Evolutionary conservation across 2,113 vertebrate genomes (phyloP), one percentile per base, ranked within the genome.

Genomic region (Nettapus auritus): DNA sequence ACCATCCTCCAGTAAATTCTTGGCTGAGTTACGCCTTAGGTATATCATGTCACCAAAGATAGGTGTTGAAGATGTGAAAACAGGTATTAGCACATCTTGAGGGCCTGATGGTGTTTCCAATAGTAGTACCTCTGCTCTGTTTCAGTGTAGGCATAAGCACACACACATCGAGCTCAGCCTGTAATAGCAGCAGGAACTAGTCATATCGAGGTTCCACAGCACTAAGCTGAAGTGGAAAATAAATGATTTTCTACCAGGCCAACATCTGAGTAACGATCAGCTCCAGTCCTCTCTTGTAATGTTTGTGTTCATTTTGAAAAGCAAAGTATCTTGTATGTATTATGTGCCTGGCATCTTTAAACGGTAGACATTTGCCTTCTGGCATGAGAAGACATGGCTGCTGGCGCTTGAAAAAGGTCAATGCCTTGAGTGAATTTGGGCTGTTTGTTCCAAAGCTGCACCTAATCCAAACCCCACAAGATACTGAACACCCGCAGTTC

Each of bases 101-200:
- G 29, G 42, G 14, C 22, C 26, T 56, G 26, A 20, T 36, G 5
- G 1, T 38, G 79, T 92, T 82, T 33, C 63, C 59, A 83, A 26
- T 48, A 48, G 46, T n/a, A 21, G 3, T 63, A 52, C 31, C 19
- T 73, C 38, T 38, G 25, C 48, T 31, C 50, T 29, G 20, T 23
- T 78, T 28, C 7, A 34, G 4, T 29, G 5, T n/a, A 52, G 44
- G 25, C 0, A 0, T 20, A n/a, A n/a, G 33, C 29, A 38, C 36
- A 5, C 14, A 20, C 46, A 67, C 20, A 6, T 6, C 5, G 36
- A 66, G 23, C 48, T 84, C 42, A 59, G 13, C 25, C 6, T 38
- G 31, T 33, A 74, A 52, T 11, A 69, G 44, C 67, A 75, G 34
- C 5, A 82, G 44, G 21, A 38, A 56, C 57, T 60, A 57, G 33